Evolutionary conservation across 2,113 vertebrate species (phyloP).

Genomic region (Rhabdornis inornatus): DNA sequence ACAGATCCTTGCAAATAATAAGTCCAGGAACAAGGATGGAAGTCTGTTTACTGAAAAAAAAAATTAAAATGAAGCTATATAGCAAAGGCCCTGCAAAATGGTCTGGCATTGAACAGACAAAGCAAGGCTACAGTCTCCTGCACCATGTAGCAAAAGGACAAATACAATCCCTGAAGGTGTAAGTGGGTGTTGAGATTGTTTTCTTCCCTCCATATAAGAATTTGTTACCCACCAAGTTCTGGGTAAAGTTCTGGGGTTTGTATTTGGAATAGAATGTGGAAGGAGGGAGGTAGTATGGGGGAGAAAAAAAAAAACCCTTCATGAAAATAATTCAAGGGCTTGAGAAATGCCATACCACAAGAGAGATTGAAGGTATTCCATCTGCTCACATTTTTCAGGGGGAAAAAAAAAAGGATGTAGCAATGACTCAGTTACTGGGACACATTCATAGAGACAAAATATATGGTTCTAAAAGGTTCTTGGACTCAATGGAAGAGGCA

Average conservation of each 20-base stretch:
- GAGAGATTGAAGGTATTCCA: background rate
- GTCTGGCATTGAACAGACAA: background rate
- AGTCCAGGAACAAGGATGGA: background rate
- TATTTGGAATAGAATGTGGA: background rate
- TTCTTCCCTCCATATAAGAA: background rate
- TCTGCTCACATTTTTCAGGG: background rate
- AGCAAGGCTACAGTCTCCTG: background rate
- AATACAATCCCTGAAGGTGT: background rate
- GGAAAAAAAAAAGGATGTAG: background rate
- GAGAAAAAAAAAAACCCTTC: background rate
- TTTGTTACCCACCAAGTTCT: background rate
- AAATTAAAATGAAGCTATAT: background rate
- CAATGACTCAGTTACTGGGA: background rate
- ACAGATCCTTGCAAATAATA: background rate
- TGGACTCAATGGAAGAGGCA: background rate
- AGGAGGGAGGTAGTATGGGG: background rate
- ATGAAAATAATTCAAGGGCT: background rate
- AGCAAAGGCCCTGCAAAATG: background rate
- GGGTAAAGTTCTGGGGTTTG: accelerated
- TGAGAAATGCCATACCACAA: background rate
- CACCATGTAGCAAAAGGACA: background rate
- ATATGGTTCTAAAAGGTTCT: background rate
- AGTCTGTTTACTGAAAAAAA: background rate
- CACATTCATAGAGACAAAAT: background rate
- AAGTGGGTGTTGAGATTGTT: background rate